Evolutionary conservation across 2,113 vertebrate genomes (phyloP).

Genomic region (Spea bombifrons): DNA sequence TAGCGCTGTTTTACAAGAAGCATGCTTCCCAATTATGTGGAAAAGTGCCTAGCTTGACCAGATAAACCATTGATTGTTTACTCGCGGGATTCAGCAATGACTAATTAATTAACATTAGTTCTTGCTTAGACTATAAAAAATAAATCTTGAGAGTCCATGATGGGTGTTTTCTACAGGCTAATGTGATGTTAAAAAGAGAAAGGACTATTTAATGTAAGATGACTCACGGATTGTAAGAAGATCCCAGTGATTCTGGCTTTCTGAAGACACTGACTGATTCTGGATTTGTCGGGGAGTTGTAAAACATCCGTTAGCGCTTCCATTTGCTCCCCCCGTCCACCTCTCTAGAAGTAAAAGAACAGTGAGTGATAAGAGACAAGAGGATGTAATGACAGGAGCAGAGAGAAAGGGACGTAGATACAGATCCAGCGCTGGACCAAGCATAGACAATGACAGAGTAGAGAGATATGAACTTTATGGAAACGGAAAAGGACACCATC

Average conservation of each 20-base stretch:
- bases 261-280: conserved; percentile 36
- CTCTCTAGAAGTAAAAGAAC: conserved; percentile 11
- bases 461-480: neutral
- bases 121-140: too few species aligned
- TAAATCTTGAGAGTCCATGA: too few species aligned
- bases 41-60: too few species aligned
- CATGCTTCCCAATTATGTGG: too few species aligned
- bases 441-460: neutral
- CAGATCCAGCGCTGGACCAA: neutral
- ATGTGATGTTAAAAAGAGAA: neutral
- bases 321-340: neutral
- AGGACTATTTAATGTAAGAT: neutral
- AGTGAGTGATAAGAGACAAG: neutral
- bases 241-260: conserved; percentile 44
- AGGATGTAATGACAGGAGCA: neutral
- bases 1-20: too few species aligned
- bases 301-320: conserved; percentile 11
- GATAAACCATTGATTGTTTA: too few species aligned
- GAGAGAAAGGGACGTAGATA: neutral
- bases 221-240: conserved; percentile 36
- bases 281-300: conserved; percentile 12
- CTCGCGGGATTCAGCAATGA: too few species aligned
- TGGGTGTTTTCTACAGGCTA: too few species aligned
- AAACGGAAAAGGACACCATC: neutral
- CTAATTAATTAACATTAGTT: too few species aligned